phyloP scores from a whole-genome alignment of 2,797 vertebrate species.

The Microcaecilia unicolor region DNA sequence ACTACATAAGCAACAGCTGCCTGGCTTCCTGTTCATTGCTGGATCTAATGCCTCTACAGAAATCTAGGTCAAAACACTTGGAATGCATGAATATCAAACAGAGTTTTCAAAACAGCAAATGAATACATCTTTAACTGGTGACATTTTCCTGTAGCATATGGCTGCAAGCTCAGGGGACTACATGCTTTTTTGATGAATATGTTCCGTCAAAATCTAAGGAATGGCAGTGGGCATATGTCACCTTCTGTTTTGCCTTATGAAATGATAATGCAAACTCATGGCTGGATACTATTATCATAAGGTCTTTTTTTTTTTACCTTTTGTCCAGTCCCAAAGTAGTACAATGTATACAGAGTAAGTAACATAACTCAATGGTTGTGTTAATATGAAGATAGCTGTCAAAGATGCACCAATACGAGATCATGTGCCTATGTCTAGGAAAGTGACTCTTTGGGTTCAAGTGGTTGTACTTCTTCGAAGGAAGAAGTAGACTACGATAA shows the following conservation, averaged over 20 bases:
- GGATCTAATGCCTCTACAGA: slow-evolving; percentile 67
- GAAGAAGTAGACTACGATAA: background rate
- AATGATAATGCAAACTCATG: slow-evolving; percentile 81
- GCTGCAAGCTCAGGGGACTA: slow-evolving; percentile 86
- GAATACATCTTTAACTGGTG: slow-evolving; percentile 94
- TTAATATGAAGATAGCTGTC: slow-evolving; percentile 29
- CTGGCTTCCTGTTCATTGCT: slow-evolving; percentile 65
- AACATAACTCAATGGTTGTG: slow-evolving; percentile 30
- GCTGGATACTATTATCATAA: slow-evolving; percentile 54
- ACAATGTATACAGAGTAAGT: slow-evolving; percentile 27
- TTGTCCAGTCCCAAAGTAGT: slow-evolving; percentile 40
- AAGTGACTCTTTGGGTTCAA: slow-evolving; percentile 15
- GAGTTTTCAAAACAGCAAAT: slow-evolving; percentile 86
- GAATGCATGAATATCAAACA: slow-evolving; percentile 88
- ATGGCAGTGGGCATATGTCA: slow-evolving; percentile 74
- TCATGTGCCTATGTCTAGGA: slow-evolving; percentile 11
- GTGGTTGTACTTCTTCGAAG: slow-evolving; percentile 16
- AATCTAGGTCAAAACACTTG: slow-evolving; percentile 78
- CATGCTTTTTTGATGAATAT: slow-evolving; percentile 91
- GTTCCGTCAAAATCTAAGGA: slow-evolving; percentile 82
- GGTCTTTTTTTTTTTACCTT: slow-evolving; percentile 51
- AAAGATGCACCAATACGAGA: slow-evolving; percentile 30
- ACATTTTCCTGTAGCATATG: slow-evolving; percentile 94
- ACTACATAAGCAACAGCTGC: slow-evolving; percentile 75
- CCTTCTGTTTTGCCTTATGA: slow-evolving; percentile 89